phyloP scores from a whole-genome alignment of 1,140 invertebrate species.

The Papilio glaucus region DNA sequence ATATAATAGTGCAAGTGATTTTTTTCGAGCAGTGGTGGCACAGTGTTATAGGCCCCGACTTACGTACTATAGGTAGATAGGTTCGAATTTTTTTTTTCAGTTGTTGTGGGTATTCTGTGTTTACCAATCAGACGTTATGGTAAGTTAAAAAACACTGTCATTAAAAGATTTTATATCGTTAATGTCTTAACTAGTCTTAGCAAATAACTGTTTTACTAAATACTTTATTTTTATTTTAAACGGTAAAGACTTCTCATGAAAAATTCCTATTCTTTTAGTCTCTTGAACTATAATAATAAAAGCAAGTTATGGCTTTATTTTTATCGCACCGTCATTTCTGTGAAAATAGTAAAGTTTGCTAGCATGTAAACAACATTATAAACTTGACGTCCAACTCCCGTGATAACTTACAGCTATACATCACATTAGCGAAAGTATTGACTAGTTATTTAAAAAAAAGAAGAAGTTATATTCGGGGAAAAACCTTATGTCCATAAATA shows the following conservation, averaged over 20 bases:
- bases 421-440: neutral
- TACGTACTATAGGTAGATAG: no score
- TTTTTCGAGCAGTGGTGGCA: no score
- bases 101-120: no score
- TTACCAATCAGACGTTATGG: no score
- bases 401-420: neutral
- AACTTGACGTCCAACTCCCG: constrained; percentile 40
- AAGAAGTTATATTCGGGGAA: neutral
- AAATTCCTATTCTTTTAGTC: constrained; percentile 16
- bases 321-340: constrained; percentile 38
- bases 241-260: neutral
- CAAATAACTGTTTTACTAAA: neutral
- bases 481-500: neutral
- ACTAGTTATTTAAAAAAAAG: neutral
- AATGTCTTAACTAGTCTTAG: neutral
- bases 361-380: constrained; percentile 62
- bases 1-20: no score
- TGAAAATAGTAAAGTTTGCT: constrained; percentile 39
- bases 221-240: constrained; percentile 6
- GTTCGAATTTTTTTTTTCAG: no score
- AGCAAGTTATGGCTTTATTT: no score
- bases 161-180: neutral
- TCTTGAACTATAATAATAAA: constrained; percentile 1
- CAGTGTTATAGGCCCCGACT: no score
- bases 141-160: no score